Percentiles rank a stretch among this genome's conserved stretches.
Conservation (phyloP, 2,888 invertebrate genomes). For the Gonocerus acuteangulatus region DNA sequence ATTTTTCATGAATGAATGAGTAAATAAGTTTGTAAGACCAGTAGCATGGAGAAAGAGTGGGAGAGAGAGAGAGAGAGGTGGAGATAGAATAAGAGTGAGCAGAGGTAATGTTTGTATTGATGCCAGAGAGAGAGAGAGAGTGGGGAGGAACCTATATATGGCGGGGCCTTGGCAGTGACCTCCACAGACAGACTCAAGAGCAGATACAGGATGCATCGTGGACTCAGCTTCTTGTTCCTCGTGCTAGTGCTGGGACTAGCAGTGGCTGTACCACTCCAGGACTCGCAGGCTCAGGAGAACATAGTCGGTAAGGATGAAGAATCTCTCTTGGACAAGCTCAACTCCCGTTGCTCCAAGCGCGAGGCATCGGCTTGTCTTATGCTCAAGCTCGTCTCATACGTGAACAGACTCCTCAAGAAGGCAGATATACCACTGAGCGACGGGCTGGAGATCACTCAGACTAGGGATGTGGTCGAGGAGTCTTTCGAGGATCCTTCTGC, state of each 20-base stretch:
- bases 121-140: neutral
- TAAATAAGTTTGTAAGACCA: neutral
- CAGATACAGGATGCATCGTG: neutral
- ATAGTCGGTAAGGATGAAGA: conserved; percentile 50
- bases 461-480: conserved; percentile 46
- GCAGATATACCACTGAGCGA: conserved; percentile 69
- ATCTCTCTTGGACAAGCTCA: conserved; percentile 63
- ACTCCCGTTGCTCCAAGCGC: conserved; percentile 65
- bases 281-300: conserved; percentile 30
- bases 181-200: neutral
- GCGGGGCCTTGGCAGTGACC: neutral
- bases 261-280: conserved; percentile 27
- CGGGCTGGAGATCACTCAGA: conserved; percentile 68
- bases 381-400: conserved; percentile 71
- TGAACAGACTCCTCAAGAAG: conserved; percentile 72
- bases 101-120: too few relatives aligned
- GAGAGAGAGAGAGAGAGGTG: neutral
- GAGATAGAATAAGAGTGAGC: neutral
- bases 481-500: conserved; percentile 39
- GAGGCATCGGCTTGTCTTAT: conserved; percentile 77
- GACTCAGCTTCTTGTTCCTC: conserved; percentile 18
- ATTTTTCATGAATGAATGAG: too few relatives aligned
- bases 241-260: conserved; percentile 5
- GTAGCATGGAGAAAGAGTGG: neutral
- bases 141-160: neutral